phyloP scores from a whole-genome alignment of 2,888 invertebrate genomes.

The Drosophila quinaria region DNA sequence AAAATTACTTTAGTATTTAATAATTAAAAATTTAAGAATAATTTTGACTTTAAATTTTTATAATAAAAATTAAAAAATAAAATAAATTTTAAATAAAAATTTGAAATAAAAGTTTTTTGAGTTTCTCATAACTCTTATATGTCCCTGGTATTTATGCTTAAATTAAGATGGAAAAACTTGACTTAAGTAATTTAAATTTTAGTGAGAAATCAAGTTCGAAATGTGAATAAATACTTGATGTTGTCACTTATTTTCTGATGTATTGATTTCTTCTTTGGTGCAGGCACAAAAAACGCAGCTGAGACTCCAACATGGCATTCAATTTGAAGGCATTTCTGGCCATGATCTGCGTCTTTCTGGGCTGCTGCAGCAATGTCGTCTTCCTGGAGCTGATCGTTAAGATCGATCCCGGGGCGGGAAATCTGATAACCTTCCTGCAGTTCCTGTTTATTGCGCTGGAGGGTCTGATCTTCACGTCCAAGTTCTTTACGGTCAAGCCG shows the following conservation, averaged over 20 bases:
- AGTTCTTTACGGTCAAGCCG: slow-evolving; percentile 92
- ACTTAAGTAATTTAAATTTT: too few species aligned
- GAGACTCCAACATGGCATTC: slow-evolving; percentile 51
- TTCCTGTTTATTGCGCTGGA: slow-evolving; percentile 96
- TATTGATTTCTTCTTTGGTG: slow-evolving; percentile 1
- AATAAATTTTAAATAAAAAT: too few species aligned
- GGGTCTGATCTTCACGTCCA: slow-evolving; percentile 94
- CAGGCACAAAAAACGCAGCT: not conserved
- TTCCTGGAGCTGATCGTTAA: slow-evolving; percentile 95
- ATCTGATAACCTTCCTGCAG: slow-evolving; percentile 97
- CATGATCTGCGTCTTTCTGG: slow-evolving; percentile 91
- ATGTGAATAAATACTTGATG: too few species aligned
- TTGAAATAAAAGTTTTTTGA: too few species aligned
- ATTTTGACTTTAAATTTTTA: too few species aligned
- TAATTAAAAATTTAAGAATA: too few species aligned
- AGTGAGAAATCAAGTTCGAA: too few species aligned
- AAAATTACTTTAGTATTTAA: too few species aligned
- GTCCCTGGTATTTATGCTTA: too few species aligned
- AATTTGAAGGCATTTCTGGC: slow-evolving; percentile 88
- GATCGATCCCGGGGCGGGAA: slow-evolving; percentile 96
- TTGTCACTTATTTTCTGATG: not conserved
- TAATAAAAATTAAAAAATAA: too few species aligned
- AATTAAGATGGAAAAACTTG: too few species aligned
- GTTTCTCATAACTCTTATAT: too few species aligned
- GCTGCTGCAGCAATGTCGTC: slow-evolving; percentile 95